Evolutionary conservation across 2,797 vertebrate species (phyloP).

Genomic region (Peromyscus eremicus): DNA sequence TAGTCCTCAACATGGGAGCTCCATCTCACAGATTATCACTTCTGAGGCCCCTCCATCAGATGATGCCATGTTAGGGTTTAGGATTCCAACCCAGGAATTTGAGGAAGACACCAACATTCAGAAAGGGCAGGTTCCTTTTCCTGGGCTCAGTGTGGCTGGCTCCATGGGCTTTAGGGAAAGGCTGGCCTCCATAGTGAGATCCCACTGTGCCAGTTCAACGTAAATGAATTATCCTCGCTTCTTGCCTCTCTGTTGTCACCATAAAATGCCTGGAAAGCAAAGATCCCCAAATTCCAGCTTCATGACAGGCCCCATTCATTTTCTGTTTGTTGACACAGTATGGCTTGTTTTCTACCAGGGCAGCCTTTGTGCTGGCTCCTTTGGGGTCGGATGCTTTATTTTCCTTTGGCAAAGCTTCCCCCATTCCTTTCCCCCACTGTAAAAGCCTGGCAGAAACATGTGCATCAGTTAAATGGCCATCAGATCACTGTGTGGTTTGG

Average conservation of each 20-base stretch:
- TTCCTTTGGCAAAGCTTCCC: conserved; percentile 72
- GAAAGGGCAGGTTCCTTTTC: not conserved
- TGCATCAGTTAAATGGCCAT: conserved; percentile 15
- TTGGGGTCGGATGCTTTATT: conserved; percentile 47
- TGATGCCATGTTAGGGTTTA: not conserved
- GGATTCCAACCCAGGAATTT: not conserved
- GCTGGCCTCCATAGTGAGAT: not conserved
- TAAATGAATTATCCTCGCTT: not conserved
- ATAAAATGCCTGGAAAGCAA: conserved; percentile 72
- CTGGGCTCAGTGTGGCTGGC: not conserved
- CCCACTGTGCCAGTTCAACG: not conserved
- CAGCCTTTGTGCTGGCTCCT: conserved; percentile 68
- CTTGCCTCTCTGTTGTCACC: conserved; percentile 18
- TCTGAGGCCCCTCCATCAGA: not conserved
- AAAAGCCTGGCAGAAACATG: conserved; percentile 26
- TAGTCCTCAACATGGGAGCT: not conserved
- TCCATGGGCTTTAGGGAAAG: accelerated
- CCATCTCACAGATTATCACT: not conserved
- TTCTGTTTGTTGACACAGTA: conserved; percentile 68
- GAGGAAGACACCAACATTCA: not conserved
- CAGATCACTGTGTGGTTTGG: conserved; percentile 55
- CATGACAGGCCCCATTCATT: conserved; percentile 74
- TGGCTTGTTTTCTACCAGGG: conserved; percentile 60
- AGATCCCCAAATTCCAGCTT: conserved; percentile 61
- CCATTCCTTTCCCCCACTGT: conserved; percentile 43